Percentiles rank a stretch among this genome's conserved stretches.
Conservation (phyloP, 2,888 invertebrate species). For the Cantharis lateralis region DNA sequence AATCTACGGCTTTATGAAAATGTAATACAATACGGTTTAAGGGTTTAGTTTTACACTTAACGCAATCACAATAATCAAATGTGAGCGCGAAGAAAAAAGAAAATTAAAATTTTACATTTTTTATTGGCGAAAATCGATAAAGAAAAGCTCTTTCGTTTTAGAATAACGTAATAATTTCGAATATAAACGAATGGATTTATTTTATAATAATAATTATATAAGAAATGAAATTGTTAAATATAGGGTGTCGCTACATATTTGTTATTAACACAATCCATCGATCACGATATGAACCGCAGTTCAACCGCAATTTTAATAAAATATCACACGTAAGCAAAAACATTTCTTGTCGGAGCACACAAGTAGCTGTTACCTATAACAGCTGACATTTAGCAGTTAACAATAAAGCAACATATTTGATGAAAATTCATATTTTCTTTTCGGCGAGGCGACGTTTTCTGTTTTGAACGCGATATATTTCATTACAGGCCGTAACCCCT, state of each 20-base stretch:
- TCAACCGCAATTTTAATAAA: background rate
- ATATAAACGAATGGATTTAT: too few relatives aligned
- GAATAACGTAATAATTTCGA: background rate
- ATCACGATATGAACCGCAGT: background rate
- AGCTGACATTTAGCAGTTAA: background rate
- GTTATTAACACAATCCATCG: background rate
- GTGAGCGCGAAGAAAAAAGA: background rate
- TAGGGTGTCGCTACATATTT: background rate
- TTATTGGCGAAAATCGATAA: background rate
- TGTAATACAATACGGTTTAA: background rate
- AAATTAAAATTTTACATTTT: background rate
- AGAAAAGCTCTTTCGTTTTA: background rate
- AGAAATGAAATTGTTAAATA: background rate
- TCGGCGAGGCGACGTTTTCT: constrained; percentile 22
- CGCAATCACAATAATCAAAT: background rate
- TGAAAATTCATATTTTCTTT: constrained; percentile 29
- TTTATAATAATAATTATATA: too few relatives aligned
- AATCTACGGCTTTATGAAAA: background rate
- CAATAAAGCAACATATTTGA: constrained; percentile 8
- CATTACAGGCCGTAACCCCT: constrained; percentile 27
- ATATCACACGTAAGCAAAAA: background rate
- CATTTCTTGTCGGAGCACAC: background rate
- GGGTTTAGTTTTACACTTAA: background rate
- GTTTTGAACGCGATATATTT: constrained; percentile 31
- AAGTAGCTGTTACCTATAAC: background rate